These are phyloP conservation scores for Penaeus monodon DNA, from an alignment of 2,888 invertebrate species.

Conservation along the genomic window DNA sequence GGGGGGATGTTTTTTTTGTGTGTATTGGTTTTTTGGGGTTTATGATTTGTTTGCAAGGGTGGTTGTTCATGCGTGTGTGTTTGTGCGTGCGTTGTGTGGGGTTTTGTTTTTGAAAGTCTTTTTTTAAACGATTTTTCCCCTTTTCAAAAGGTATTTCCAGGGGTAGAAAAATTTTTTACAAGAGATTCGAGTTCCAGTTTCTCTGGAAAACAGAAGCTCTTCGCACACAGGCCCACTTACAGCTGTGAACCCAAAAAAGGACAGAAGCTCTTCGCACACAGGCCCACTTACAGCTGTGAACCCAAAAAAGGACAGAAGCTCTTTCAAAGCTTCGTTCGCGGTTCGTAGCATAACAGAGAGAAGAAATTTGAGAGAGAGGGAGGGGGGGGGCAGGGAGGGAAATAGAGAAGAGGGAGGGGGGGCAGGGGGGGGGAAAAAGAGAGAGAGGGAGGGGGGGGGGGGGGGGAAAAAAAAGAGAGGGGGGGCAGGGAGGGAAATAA, in stretches of 20 bases:
- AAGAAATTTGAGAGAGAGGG: background rate
- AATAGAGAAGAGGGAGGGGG: background rate
- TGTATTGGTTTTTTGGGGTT: no score
- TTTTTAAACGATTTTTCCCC: no score
- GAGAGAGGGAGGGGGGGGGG: constrained; percentile 7
- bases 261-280: background rate
- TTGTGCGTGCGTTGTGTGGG: background rate
- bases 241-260: background rate
- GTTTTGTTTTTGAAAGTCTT: no score
- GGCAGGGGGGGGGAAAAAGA: background rate
- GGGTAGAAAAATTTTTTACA: no score
- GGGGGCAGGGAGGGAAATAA: background rate
- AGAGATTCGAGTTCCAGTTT: no score
- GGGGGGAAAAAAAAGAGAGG: background rate
- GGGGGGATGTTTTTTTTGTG: no score
- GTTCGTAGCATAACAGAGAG: background rate
- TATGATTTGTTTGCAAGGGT: background rate
- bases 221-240: background rate
- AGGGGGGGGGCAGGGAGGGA: background rate
- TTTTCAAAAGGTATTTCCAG: no score
- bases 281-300: background rate
- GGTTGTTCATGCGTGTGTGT: background rate
- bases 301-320: no score
- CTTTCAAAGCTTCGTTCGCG: no score
- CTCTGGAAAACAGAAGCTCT: no score